phyloP scores from a whole-genome alignment of 1,140 invertebrate species.

The Aphelenchoides avenae region DNA sequence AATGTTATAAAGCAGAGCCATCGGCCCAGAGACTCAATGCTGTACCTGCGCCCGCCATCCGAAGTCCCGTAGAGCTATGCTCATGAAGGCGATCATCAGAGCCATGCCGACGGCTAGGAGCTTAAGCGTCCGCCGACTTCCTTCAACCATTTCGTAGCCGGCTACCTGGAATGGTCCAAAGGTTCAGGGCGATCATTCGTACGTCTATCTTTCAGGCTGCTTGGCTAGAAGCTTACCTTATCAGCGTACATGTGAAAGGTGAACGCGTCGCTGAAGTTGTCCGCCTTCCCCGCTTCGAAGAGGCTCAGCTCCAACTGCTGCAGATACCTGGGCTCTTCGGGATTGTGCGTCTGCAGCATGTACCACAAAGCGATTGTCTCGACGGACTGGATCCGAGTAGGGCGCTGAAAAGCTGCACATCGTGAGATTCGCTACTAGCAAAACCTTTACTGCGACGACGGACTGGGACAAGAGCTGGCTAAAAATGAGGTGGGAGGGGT shows the following conservation, averaged over 20 bases:
- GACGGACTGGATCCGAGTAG: conserved; percentile 5
- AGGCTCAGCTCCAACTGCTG: conserved; percentile 28
- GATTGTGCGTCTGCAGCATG: conserved; percentile 18
- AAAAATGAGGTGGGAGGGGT: too few species aligned
- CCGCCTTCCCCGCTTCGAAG: conserved; percentile 11
- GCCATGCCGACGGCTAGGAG: conserved; percentile 27
- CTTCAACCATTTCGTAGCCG: conserved; percentile 42
- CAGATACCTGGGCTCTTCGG: conserved; percentile 2
- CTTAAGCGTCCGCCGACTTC: conserved; percentile 18
- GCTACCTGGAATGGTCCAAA: conserved; percentile 33
- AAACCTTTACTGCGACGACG: too few species aligned
- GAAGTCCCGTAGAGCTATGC: conserved; percentile 27
- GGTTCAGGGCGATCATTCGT: too few species aligned
- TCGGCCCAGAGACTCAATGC: too few species aligned
- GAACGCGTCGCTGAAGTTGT: conserved; percentile 28
- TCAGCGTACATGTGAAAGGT: conserved; percentile 33
- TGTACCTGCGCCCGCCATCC: conserved; percentile 16
- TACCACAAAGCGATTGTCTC: conserved; percentile 39
- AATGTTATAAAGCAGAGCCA: conserved; percentile 3
- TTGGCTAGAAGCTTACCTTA: conserved; percentile 11
- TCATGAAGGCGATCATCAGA: conserved; percentile 36
- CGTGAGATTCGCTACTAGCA: too few species aligned
- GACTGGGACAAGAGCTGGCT: too few species aligned
- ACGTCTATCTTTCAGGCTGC: not conserved
- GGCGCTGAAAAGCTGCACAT: not conserved